Evolutionary conservation across 2,797 vertebrate species (phyloP).

Genomic region (Hydrolagus colliei): DNA sequence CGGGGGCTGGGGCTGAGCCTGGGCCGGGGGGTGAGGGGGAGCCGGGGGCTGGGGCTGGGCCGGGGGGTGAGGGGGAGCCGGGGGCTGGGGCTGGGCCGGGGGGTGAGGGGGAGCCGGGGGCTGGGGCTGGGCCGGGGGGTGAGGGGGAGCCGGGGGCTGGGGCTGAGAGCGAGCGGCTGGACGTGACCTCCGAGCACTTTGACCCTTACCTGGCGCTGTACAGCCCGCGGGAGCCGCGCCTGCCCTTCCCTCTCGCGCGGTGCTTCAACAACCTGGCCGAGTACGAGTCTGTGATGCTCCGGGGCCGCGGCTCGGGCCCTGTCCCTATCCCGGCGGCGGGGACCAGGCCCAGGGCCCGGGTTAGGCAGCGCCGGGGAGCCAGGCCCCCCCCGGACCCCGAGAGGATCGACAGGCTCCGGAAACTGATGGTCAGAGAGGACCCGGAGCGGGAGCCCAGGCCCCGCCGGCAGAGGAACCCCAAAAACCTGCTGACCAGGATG

Average conservation of each 20-base stretch:
- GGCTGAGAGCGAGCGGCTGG: conserved; percentile 49
- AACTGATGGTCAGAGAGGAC: conserved; percentile 64
- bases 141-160: too few species aligned
- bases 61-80: too few species aligned
- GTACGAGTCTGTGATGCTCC: conserved; percentile 78
- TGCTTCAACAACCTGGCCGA: conserved; percentile 87
- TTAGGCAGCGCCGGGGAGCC: neutral
- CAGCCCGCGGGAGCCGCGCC: conserved; percentile 53
- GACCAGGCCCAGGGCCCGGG: neutral
- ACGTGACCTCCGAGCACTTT: conserved; percentile 77
- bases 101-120: too few species aligned
- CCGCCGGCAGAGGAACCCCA: conserved; percentile 51
- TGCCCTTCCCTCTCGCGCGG: conserved; percentile 74
- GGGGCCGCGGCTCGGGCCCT: conserved; percentile 48
- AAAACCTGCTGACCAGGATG: conserved; percentile 89
- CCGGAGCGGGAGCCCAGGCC: conserved; percentile 47
- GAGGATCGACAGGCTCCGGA: conserved; percentile 68
- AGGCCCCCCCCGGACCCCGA: conserved; percentile 57
- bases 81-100: too few species aligned
- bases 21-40: too few species aligned
- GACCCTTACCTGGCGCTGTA: conserved; percentile 82
- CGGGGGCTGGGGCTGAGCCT: too few species aligned
- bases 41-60: too few species aligned
- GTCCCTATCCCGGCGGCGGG: neutral
- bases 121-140: too few species aligned